Conservation (phyloP, 1,140 invertebrate species). For the Venustaconcha ellipsiformis region DNA sequence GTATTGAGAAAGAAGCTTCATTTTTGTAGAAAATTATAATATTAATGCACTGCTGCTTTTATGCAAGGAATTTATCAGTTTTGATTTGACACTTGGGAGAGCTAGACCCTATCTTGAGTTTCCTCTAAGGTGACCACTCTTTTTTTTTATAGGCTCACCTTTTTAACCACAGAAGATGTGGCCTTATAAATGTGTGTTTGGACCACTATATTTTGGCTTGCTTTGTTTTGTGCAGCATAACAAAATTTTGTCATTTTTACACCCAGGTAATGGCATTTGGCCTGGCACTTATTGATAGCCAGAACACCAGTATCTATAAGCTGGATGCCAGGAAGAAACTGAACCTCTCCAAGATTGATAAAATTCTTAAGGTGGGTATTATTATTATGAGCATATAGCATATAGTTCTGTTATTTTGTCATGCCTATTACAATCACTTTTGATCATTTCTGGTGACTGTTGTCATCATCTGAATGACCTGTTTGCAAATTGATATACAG, state of each 20-base stretch:
- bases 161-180: not conserved
- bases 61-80: too few relatives aligned
- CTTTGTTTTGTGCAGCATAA: too few relatives aligned
- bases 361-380: constrained; percentile 89
- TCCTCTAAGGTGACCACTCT: not conserved
- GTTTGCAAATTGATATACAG: too few relatives aligned
- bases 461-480: too few relatives aligned
- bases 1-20: too few relatives aligned
- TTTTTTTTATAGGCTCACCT: not conserved
- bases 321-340: constrained; percentile 98
- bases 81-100: too few relatives aligned
- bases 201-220: too few relatives aligned
- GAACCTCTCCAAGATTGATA: constrained; percentile 93
- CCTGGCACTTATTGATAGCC: constrained; percentile 94
- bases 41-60: too few relatives aligned
- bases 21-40: too few relatives aligned
- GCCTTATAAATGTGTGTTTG: not conserved
- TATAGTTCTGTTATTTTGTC: not conserved
- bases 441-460: too few relatives aligned
- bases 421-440: too few relatives aligned
- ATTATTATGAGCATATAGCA: not conserved
- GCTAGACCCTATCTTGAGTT: too few relatives aligned
- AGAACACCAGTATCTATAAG: constrained; percentile 88
- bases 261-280: constrained; percentile 95
- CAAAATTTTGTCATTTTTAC: constrained; percentile 11